These are phyloP conservation scores for Malthinus flaveolus DNA, from an alignment of 2,888 invertebrate species.

Conservation along the genomic window DNA sequence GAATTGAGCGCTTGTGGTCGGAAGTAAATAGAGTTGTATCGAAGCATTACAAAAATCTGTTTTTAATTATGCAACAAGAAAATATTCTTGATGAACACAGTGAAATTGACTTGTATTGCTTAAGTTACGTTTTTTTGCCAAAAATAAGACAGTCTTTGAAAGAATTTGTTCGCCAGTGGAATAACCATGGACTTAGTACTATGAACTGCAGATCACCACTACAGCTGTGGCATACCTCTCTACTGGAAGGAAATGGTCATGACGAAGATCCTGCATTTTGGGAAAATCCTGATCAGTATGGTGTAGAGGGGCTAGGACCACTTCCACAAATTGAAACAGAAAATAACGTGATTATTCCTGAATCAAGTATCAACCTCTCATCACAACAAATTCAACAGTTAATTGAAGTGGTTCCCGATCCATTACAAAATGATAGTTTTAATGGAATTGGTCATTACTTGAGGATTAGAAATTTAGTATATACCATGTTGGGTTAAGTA, in stretches of 20 bases:
- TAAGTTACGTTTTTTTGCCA: slow-evolving; percentile 6
- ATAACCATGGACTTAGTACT: slow-evolving; percentile 8
- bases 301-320: slow-evolving; percentile 1
- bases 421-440: slow-evolving; percentile 2
- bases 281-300: slow-evolving; percentile 11
- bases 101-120: slow-evolving; percentile 13
- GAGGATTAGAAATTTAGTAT: not conserved
- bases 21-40: slow-evolving; percentile 15
- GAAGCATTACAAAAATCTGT: slow-evolving; percentile 8
- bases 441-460: slow-evolving; percentile 4
- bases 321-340: not conserved
- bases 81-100: slow-evolving; percentile 5
- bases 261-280: not conserved
- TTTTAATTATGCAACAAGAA: not conserved
- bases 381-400: slow-evolving; percentile 1
- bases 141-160: slow-evolving; percentile 5
- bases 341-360: slow-evolving; percentile 11
- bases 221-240: slow-evolving; percentile 12
- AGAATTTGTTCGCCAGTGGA: slow-evolving; percentile 14
- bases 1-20: slow-evolving; percentile 17
- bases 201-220: not conserved
- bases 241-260: not conserved
- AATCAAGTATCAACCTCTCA: not conserved
- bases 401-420: not conserved
- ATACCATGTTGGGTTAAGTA: not conserved